Base-by-base conservation (phyloP, 37 sponge, comb jelly and placozoan genomes). In the Crambe crambe region DNA sequence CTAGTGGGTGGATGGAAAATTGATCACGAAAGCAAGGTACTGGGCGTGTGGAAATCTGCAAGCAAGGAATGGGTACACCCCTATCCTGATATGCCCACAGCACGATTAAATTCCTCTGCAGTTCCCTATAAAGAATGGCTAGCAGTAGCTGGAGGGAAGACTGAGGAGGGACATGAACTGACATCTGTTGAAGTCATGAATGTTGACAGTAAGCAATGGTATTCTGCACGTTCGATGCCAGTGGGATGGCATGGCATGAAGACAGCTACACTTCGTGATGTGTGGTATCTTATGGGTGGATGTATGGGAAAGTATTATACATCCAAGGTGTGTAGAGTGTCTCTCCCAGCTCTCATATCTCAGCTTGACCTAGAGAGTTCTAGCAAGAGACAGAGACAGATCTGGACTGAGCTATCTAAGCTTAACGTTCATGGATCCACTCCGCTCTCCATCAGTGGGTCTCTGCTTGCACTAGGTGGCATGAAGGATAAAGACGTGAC, bases 31-130 rank as follows among this genome's bases (percentile, higher is more conserved):
- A 58, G 2, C 20, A 58, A 58, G 1, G n/a, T 20, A 58, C 15
- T 76, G 23, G 36, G 37, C 4, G 32, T 76, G 35, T 76, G 76
- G n/a, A n/a, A n/a, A n/a, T n/a, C n/a, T n/a, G n/a, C n/a, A n/a
- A n/a, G n/a, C n/a, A n/a, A n/a, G n/a, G n/a, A n/a, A n/a, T n/a
- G n/a, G n/a, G n/a, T n/a, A n/a, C n/a, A n/a, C n/a, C n/a, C n/a
- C n/a, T n/a, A 76, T 56, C 76, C 76, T 10, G 36, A 34, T 0
- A 58, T 76, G 62, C 62, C 76, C 41, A 76, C 76, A 3, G 62
- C 40, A 37, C 76, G 62, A 2, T 76, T 15, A 3, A 18, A 58
- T 1, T n/a, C 59, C 12, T 20, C 76, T 76, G 76, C 76, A 30
- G 60, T 76, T n/a, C 36, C 12, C 0, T 76, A 58, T 39, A 47